Conservation (phyloP, 2,113 vertebrate genomes). For the Merops nubicus region DNA sequence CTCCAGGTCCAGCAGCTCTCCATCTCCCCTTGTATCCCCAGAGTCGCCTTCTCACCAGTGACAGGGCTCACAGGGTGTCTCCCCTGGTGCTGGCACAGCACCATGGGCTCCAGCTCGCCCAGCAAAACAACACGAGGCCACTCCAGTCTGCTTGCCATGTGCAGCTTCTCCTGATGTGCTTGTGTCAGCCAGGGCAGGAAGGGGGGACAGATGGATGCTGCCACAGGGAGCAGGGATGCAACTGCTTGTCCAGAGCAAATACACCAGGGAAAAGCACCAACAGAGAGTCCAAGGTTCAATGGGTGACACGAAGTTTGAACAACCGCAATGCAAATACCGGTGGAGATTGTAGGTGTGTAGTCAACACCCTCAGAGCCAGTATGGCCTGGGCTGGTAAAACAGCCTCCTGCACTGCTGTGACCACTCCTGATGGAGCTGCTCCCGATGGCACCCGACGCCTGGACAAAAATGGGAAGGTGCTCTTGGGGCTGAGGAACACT, state of each 20-base stretch:
- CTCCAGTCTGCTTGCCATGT: background rate
- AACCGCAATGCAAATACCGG: background rate
- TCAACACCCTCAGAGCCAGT: background rate
- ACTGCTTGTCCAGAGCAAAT: background rate
- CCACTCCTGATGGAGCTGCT: background rate
- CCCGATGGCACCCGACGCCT: background rate
- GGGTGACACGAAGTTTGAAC: background rate
- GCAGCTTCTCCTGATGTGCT: background rate
- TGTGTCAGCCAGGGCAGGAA: fast-evolving
- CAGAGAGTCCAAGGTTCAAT: fast-evolving
- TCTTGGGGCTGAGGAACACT: background rate
- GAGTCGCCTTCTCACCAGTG: background rate
- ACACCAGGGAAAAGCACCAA: background rate
- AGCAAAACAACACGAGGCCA: background rate
- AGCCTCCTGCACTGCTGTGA: background rate
- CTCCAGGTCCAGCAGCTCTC: background rate
- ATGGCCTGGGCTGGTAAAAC: background rate
- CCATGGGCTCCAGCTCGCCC: background rate
- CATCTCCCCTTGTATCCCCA: background rate
- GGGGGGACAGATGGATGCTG: background rate
- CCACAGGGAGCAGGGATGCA: fast-evolving
- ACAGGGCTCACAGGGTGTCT: background rate
- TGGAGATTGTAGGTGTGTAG: background rate
- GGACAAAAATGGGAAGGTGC: background rate
- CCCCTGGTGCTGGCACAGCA: fast-evolving